phyloP scores from a whole-genome alignment of 23 tunicate genomes.

The Halocynthia roretzi region DNA sequence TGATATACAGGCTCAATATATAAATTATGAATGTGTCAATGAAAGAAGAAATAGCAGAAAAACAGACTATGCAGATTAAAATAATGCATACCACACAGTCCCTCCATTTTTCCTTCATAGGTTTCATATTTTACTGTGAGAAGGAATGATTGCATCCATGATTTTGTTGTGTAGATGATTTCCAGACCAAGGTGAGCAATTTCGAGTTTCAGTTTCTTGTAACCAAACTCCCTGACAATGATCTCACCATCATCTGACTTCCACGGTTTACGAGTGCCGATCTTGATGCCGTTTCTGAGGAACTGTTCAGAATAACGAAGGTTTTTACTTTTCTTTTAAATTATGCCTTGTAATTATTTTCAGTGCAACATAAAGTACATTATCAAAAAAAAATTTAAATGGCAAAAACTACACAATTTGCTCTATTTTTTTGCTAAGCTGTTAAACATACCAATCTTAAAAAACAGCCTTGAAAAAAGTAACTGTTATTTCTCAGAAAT shows the following conservation, averaged over 20 bases:
- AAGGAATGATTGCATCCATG: conserved; percentile 29
- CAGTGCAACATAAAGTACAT: no score
- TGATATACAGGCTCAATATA: neutral
- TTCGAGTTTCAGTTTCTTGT: conserved; percentile 18
- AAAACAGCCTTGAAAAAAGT: no score
- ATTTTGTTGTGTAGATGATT: conserved; percentile 28
- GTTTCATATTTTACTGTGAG: conserved; percentile 37
- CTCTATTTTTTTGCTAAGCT: no score
- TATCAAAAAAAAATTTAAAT: no score
- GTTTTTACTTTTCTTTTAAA: no score
- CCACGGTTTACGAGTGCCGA: conserved; percentile 22
- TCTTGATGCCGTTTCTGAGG: conserved; percentile 21
- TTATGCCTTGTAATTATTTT: no score
- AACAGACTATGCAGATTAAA: neutral
- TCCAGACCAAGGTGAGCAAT: conserved; percentile 24
- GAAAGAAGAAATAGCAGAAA: no score
- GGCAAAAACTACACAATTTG: no score
- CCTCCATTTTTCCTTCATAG: conserved; percentile 41
- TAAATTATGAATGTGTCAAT: neutral
- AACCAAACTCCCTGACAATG: conserved; percentile 29
- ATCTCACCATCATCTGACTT: conserved; percentile 25
- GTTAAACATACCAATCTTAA: no score
- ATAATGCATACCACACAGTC: conserved; percentile 45
- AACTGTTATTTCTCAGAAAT: no score
- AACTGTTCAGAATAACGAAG: conserved; percentile 23